phyloP scores from a whole-genome alignment of 1,140 invertebrate species.

The Scylla paramamosain region DNA sequence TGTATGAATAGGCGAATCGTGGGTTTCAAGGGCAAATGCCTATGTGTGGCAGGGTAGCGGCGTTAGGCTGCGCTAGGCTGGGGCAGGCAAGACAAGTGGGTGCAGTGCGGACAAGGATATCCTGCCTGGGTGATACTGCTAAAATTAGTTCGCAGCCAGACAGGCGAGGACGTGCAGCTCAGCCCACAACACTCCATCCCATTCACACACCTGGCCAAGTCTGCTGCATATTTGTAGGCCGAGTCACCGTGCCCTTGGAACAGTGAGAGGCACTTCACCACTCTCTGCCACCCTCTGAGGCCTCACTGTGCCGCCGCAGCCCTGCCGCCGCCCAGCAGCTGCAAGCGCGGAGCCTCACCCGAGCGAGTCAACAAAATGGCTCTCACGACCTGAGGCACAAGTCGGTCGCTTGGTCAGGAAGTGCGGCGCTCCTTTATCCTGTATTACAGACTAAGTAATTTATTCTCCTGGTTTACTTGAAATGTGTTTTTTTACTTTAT shows the following conservation, averaged over 20 bases:
- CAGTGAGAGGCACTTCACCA: background rate
- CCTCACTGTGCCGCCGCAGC: background rate
- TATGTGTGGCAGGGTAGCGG: too few species aligned
- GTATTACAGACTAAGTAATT: too few species aligned
- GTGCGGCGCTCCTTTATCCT: too few species aligned
- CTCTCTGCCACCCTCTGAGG: background rate
- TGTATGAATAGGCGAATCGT: too few species aligned
- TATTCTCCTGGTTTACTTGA: too few species aligned
- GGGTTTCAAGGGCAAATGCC: too few species aligned
- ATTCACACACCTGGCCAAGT: too few species aligned
- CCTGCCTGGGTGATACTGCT: background rate
- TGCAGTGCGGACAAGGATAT: background rate
- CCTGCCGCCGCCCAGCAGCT: background rate
- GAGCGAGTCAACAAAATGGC: background rate
- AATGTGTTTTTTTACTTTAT: too few species aligned
- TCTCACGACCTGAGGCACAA: background rate
- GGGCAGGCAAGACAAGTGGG: background rate
- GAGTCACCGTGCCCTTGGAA: too few species aligned
- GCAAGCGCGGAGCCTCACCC: background rate
- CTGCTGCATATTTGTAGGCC: too few species aligned
- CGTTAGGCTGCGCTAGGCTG: too few species aligned
- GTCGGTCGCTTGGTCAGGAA: too few species aligned
- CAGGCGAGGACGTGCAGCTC: background rate
- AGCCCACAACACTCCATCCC: slow-evolving; percentile 1
- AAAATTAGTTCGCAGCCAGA: background rate